phyloP scores from a whole-genome alignment of 2,888 invertebrate species.

The Invenusta paracnida region DNA sequence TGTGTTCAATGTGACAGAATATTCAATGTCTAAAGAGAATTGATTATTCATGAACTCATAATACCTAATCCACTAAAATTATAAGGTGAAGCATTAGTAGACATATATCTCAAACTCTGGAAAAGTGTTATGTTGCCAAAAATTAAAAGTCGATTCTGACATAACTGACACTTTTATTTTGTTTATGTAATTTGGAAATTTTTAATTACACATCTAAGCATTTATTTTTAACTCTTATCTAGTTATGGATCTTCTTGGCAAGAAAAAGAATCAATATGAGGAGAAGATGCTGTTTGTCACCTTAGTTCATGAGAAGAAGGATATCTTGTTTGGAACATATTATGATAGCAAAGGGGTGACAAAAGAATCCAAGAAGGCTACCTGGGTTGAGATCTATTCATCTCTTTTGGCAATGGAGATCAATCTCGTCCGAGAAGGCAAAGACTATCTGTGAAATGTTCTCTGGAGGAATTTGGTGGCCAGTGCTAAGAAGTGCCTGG shows the following conservation, averaged over 20 bases:
- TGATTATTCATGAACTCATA: no score
- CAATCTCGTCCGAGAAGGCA: background rate
- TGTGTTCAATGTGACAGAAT: no score
- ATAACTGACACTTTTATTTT: no score
- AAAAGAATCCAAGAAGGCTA: background rate
- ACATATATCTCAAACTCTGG: no score
- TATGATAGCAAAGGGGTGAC: background rate
- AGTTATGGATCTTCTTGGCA: background rate
- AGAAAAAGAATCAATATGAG: background rate
- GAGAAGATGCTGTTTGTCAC: background rate
- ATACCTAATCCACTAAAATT: no score
- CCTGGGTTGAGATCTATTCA: background rate
- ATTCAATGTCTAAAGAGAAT: no score
- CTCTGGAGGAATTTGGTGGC: constrained; percentile 3
- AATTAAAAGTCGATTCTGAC: no score
- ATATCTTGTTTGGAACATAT: background rate
- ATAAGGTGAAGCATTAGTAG: no score
- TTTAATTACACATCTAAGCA: no score
- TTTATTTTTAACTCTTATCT: no score
- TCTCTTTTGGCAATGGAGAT: background rate
- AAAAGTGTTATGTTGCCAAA: no score
- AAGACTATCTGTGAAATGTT: background rate
- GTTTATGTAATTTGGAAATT: no score
- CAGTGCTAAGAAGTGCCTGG: background rate
- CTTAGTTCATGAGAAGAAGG: background rate